phyloP scores from a whole-genome alignment of 2,113 vertebrate species.

The Sylvilagus bachmani region DNA sequence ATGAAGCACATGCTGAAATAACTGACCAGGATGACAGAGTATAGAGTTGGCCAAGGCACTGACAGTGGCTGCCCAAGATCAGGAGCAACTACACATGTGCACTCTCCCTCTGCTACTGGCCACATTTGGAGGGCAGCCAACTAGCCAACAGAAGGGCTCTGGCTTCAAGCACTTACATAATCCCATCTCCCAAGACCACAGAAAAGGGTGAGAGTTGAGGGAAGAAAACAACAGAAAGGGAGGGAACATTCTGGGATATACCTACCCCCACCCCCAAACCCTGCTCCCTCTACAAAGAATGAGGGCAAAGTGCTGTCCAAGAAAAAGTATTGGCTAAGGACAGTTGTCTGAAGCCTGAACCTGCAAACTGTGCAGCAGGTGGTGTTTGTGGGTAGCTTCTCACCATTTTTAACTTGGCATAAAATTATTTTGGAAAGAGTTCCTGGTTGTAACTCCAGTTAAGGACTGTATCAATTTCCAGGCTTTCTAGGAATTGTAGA shows the following conservation, averaged over 20 bases:
- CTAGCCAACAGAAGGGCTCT: not conserved
- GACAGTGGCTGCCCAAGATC: not conserved
- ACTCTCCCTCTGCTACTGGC: not conserved
- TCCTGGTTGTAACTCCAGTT: not conserved
- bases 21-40: not conserved
- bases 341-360: not conserved
- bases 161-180: not conserved
- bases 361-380: not conserved
- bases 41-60: not conserved
- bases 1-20: not conserved
- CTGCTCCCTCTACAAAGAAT: not conserved
- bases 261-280: too few species aligned
- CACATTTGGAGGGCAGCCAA: not conserved
- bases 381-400: not conserved
- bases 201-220: not conserved
- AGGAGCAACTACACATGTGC: not conserved
- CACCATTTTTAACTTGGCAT: not conserved
- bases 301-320: not conserved
- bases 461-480: constrained; percentile 34
- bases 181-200: not conserved
- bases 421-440: constrained; percentile 30
- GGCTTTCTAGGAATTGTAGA: not conserved
- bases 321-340: not conserved
- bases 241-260: too few species aligned
- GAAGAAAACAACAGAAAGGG: not conserved